Conservation (phyloP, 2,797 vertebrate species). For the Darevskia mixta region DNA sequence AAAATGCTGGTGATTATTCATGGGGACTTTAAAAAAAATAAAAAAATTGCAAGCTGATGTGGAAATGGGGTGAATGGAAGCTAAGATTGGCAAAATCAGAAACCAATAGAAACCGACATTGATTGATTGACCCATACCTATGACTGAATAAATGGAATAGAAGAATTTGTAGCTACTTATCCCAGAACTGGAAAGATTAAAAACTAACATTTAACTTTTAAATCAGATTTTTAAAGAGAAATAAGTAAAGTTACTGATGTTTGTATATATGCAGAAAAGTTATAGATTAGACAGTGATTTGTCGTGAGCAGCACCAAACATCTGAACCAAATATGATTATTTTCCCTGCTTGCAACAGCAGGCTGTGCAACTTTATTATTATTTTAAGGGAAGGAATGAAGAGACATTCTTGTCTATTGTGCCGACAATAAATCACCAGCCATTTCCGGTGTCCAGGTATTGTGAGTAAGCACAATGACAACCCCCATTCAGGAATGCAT, state of each 20-base stretch:
- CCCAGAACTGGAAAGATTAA: neutral
- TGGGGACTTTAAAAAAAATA: too few species aligned
- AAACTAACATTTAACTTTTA: neutral
- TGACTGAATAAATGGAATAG: neutral
- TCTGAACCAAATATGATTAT: slow-evolving; percentile 27
- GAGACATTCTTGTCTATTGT: slow-evolving; percentile 40
- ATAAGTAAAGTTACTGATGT: neutral
- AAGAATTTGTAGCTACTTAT: neutral
- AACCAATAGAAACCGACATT: neutral
- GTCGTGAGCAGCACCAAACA: slow-evolving; percentile 9
- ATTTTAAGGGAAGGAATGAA: neutral
- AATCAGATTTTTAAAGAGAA: neutral
- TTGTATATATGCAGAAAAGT: neutral
- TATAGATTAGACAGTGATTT: slow-evolving; percentile 23
- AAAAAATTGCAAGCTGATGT: too few species aligned
- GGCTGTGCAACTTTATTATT: slow-evolving; percentile 15
- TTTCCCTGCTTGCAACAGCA: slow-evolving; percentile 10
- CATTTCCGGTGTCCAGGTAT: slow-evolving; percentile 39
- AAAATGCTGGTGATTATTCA: too few species aligned
- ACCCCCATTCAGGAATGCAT: slow-evolving; percentile 32
- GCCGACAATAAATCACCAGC: slow-evolving; percentile 35
- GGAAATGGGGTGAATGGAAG: too few species aligned
- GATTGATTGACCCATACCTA: neutral
- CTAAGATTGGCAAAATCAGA: too few species aligned
- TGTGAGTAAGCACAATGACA: neutral